Conservation (phyloP, 2,797 vertebrate genomes). For the Eupleurogrammus muticus region DNA sequence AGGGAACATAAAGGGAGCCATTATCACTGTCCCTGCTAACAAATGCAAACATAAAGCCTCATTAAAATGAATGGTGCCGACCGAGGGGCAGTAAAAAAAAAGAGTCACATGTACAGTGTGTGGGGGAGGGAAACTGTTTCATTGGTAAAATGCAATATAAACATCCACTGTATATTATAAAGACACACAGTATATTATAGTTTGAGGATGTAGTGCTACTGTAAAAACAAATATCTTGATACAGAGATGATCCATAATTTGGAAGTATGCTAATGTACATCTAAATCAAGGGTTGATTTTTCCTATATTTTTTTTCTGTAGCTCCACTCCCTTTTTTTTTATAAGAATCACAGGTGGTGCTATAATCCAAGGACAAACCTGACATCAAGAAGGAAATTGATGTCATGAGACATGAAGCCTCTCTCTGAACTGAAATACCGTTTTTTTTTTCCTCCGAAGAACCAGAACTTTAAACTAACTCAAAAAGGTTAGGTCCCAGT, state of each 20-base stretch:
- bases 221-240: background rate
- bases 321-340: conserved; percentile 19
- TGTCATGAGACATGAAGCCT: conserved; percentile 24
- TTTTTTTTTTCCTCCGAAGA: background rate
- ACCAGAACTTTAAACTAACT: background rate
- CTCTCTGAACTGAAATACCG: conserved; percentile 7
- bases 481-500: background rate
- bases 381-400: conserved; percentile 33
- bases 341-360: conserved; percentile 50
- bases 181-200: background rate
- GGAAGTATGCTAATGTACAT: background rate
- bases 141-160: conserved; percentile 3
- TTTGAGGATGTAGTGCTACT: conserved; percentile 1
- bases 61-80: background rate
- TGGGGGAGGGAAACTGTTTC: conserved; percentile 1
- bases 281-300: conserved; percentile 10
- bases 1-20: conserved; percentile 17
- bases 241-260: background rate
- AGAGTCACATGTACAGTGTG: background rate
- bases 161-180: background rate
- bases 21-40: background rate
- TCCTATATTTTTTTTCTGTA: conserved; percentile 45
- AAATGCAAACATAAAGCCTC: conserved; percentile 27
- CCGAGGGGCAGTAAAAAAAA: background rate
- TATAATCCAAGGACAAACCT: conserved; percentile 49